A percentile compares a stretch with the other conserved stretches of the same genome.
Conservation (phyloP, 2,888 invertebrate genomes). For the Nomada ferruginata region DNA sequence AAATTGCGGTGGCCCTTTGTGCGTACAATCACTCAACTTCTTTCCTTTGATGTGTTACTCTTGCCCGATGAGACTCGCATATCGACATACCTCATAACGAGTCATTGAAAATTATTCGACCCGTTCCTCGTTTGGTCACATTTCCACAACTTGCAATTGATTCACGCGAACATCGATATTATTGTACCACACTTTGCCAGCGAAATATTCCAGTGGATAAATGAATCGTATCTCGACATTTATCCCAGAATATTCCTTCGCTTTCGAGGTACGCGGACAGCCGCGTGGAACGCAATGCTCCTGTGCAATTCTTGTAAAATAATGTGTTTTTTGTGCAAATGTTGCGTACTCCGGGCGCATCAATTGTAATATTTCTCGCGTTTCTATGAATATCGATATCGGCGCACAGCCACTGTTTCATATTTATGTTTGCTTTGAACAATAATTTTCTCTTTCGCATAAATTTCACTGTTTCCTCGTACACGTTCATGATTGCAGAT, state of each 20-base stretch:
- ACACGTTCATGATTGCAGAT: too few species aligned
- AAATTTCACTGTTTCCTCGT: neutral
- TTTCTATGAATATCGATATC: neutral
- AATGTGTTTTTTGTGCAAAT: neutral
- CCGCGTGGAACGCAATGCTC: neutral
- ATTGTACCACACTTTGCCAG: neutral
- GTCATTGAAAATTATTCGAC: conserved; percentile 22
- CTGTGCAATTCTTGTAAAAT: neutral
- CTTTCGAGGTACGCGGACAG: neutral
- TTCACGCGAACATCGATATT: neutral
- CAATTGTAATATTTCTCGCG: neutral
- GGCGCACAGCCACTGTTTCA: neutral
- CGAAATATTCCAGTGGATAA: neutral
- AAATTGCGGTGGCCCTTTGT: conserved; percentile 41
- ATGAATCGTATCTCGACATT: too few species aligned
- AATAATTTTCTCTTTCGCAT: neutral
- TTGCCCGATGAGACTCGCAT: conserved; percentile 15
- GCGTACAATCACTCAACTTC: neutral
- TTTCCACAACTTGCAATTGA: neutral
- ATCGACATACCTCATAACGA: neutral
- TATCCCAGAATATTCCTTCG: too few species aligned
- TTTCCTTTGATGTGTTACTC: conserved; percentile 18
- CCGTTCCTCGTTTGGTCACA: conserved; percentile 31
- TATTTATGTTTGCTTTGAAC: neutral
- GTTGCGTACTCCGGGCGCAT: too few species aligned